Base-by-base conservation (phyloP, 2,888 invertebrate species). In the Sympetrum striolatum region DNA sequence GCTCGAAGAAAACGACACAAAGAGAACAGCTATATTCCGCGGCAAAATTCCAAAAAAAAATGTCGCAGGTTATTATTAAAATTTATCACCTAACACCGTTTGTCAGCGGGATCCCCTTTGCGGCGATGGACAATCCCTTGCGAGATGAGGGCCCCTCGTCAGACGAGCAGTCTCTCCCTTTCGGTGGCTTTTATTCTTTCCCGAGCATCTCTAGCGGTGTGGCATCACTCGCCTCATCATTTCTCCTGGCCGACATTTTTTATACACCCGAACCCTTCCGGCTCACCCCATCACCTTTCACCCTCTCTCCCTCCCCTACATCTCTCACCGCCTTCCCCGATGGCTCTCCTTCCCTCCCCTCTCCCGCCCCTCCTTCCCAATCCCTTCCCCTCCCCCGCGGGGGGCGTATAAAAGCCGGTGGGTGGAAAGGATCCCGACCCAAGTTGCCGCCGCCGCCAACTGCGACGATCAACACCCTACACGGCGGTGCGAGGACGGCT, bases 341-440 rank as follows among this genome's bases (percentile, higher is more conserved):
- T 35, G n/a, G 48, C 15, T 58, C 81, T 44, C n/a, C 44, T 81
- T 53, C 48, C 81, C 48, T 53, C 53, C 81, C 48, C 81, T 48
- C 37, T 25, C 18, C 44, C 53, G 48, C 25, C 81, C n/a, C n/a
- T n/a, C 44, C 37, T 81, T 37, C 80, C 39, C 31, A 64, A 80
- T 37, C 39, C 81, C 39, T 81, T 58, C 58, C 86, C 64, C 86
- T 64, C 37, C 86, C 60, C 86, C 39, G 86, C 60, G 86, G 86
- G 86, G 86, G 86, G 37, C 86, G 86, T 86, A 86, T 86, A 86
- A 86, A 86, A 86, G 86, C 60, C 60, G 60, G 86, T 86, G 86
- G 86, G 86, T 86, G 86, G 86, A 60, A 86, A 64, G 64, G 86
- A 86, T 86, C 86, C 86, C 86, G 86, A 86, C 60, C 86, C 86